These are phyloP conservation scores for Leiothrix lutea DNA, from an alignment of 2,113 vertebrate genomes.

Conservation along the genomic window DNA sequence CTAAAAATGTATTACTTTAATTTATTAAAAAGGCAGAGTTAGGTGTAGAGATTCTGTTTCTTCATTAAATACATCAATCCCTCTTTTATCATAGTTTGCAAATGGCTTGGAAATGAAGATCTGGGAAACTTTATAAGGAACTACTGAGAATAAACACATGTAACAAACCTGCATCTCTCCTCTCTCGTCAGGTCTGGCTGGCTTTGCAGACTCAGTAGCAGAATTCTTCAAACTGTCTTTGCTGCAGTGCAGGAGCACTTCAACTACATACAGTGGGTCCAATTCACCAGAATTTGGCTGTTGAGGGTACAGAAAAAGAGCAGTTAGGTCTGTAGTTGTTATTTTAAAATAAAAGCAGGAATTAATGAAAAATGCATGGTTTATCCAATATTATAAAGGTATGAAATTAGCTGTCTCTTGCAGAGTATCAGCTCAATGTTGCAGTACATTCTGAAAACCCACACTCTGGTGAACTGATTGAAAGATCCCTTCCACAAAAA, in stretches of 20 bases:
- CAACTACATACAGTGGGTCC: constrained; percentile 90
- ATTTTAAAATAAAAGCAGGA: neutral
- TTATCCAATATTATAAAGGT: neutral
- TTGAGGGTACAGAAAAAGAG: neutral
- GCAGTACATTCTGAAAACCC: neutral
- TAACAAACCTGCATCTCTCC: constrained; percentile 94
- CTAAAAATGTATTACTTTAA: neutral
- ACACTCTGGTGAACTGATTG: neutral
- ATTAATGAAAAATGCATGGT: neutral
- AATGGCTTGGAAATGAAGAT: neutral
- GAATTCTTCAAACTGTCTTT: constrained; percentile 93
- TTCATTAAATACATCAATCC: neutral
- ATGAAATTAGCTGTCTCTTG: neutral
- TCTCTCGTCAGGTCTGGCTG: constrained; percentile 83
- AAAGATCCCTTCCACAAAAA: neutral
- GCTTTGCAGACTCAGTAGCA: constrained; percentile 89
- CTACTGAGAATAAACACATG: neutral
- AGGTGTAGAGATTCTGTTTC: neutral
- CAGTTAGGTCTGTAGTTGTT: neutral
- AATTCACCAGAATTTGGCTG: constrained; percentile 83
- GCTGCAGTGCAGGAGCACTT: constrained; percentile 92
- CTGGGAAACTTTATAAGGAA: neutral
- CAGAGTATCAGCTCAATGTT: neutral
- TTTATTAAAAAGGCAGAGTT: neutral
- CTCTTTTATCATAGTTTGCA: neutral